Evolutionary conservation across 2,888 invertebrate species (phyloP), one percentile per base, ranked within the genome.

Genomic region (Andrena trimmerana): DNA sequence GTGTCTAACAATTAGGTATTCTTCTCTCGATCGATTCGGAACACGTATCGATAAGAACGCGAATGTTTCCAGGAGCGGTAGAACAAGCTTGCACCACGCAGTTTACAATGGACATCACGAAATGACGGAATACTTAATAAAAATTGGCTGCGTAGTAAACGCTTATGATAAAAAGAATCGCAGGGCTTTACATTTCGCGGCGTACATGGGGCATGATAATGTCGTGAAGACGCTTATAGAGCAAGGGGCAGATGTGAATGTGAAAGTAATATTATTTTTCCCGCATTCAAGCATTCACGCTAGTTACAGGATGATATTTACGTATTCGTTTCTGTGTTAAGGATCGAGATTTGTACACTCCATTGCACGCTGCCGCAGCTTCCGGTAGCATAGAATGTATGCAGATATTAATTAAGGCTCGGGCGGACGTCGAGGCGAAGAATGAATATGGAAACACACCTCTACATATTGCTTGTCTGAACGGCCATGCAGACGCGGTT

Each of bases 1-100:
- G 89, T 86, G 20, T 50, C 29, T 73, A 0, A 20, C 20, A 20
- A 20, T 20, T 36, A 1, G 0, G 33, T 77, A 69, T 20, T 52
- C 13, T 20, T 29, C 24, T 8, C 66, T 31, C 50, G 50, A 24
- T 10, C 52, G 29, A 66, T 36, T 48, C 48, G 6, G 0, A 5
- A 5, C 20, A 20, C 29, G 8, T 24, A 66, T 42, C 62, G 63
- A 20, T 6, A 50, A 65, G 10, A 62, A 16, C 33, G 50, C 29
- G 27, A 13, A 52, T 33, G 24, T 36, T 69, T 75, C 5, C 90
- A 92, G 96, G 79, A 95, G 95, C 13, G 96, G 96, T 2, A 94
- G 96, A 60, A 96, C 96, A 4, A 95, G 96, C 84, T 94, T 96
- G 62, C 96, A 96, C 90, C 96, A 96, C 91, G 96, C 96, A 6